Base-by-base conservation (phyloP, 2,113 vertebrate species). In the Etheostoma cragini region DNA sequence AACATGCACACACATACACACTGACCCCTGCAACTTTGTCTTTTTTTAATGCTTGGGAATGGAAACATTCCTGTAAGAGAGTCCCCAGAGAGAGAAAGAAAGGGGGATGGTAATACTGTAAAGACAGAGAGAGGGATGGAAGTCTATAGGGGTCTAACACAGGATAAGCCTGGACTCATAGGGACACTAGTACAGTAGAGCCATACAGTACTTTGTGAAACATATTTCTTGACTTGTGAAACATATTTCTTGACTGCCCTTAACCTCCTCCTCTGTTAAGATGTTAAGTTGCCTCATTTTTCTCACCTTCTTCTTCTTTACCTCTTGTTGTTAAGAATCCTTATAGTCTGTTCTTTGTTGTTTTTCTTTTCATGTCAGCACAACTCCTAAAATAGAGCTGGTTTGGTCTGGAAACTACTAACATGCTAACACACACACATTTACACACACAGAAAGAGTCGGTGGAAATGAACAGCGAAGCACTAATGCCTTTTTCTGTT, bases 41-140 rank as follows among this genome's bases (percentile, higher is more conserved):
- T 87, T 86, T 89, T 90, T 93, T 73, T 85, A 90, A 80, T 70
- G 87, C 86, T 89, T 91, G 89, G 86, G 93, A 94, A 94, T 92
- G 89, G 90, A 93, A 92, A 93, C 88, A 94, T 93, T 93, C 87
- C 87, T 90, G 50, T 46, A 76, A 80, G 61, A 90, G 76, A 72
- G 79, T 91, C 91, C 84, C 87, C n/a, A 46, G 90, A 81, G 90
- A 72, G 73, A 35, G 56, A 38, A 13, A 73, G 54, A 54, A 68
- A 64, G 57, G n/a, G 58, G 79, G 65, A 35, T 50, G 58, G 64
- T 42, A 42, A 42, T 42, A 42, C 38, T 42, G 38, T 42, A 68
- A 73, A 70, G 50, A 69, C 33, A 53, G 57, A 72, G 63, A 21
- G 26, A 63, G 26, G 69, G 65, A 50, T 56, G 56, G 66, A 74